Percentiles rank a stretch among this genome's conserved stretches.
phyloP scores from a whole-genome alignment of 1,140 invertebrate genomes.

The Trinorchestia longiramus region DNA sequence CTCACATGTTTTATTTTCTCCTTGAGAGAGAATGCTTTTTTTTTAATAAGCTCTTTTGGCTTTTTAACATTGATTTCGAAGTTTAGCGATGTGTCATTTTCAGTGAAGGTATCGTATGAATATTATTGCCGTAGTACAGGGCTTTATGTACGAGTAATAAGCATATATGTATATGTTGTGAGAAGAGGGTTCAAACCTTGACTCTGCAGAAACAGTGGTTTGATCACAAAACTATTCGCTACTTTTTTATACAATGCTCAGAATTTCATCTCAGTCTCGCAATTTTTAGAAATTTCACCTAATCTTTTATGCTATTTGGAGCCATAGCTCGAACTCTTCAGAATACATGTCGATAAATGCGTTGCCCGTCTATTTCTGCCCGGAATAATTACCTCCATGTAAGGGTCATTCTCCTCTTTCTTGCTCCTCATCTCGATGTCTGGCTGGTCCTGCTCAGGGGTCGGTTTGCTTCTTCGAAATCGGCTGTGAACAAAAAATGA shows the following conservation, averaged over 20 bases:
- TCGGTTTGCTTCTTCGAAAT: background rate
- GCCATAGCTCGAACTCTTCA: background rate
- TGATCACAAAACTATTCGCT: no score
- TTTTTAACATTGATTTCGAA: no score
- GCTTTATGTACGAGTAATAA: no score
- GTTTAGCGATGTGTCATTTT: no score
- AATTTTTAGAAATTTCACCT: background rate
- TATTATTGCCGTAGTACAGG: no score
- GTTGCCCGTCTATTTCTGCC: background rate
- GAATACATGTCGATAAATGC: background rate
- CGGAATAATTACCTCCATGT: constrained; percentile 31
- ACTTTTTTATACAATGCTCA: background rate
- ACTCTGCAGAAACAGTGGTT: no score
- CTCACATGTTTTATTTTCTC: no score
- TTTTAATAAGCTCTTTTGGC: no score
- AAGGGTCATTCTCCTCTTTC: background rate
- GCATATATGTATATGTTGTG: no score
- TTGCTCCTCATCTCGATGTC: background rate
- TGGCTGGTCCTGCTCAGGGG: background rate
- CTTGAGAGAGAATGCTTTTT: no score
- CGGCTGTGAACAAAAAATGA: background rate
- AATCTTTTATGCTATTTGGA: background rate
- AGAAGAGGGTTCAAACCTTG: no score
- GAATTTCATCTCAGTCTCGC: background rate
- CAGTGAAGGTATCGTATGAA: no score